phyloP scores from a whole-genome alignment of 2,113 vertebrate genomes.

The Nicator chloris region DNA sequence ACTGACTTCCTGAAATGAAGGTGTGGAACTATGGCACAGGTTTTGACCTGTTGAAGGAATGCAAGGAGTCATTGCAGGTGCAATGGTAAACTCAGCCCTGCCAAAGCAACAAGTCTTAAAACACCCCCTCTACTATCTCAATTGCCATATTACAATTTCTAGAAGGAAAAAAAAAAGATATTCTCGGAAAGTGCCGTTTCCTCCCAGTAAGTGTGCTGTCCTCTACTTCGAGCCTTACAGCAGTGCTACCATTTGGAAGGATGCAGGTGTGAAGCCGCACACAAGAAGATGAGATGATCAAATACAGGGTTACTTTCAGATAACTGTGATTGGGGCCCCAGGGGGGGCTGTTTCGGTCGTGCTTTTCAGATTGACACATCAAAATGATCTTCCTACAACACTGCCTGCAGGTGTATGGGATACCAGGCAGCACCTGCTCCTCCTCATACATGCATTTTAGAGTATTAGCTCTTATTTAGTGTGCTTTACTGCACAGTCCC shows the following conservation, averaged over 20 bases:
- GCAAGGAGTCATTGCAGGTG: not conserved
- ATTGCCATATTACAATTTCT: not conserved
- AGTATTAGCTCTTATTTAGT: not conserved
- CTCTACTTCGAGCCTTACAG: not conserved
- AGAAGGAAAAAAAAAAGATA: not conserved
- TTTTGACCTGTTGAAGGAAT: not conserved
- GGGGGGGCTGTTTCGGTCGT: rapidly evolving
- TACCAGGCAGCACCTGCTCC: not conserved
- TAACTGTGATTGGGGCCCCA: not conserved
- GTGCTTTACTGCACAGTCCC: not conserved
- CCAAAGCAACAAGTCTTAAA: not conserved
- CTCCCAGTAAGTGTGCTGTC: not conserved
- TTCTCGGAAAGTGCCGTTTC: not conserved
- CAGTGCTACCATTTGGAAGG: not conserved
- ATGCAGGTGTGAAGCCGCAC: not conserved
- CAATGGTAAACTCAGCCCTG: not conserved
- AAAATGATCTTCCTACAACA: rapidly evolving
- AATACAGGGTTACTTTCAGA: not conserved
- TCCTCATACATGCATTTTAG: not conserved
- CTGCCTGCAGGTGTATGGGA: not conserved
- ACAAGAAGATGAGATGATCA: not conserved
- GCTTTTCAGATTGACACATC: not conserved
- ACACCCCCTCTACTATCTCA: not conserved
- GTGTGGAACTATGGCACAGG: not conserved
- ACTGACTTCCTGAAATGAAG: not conserved